Evolutionary conservation across 2,888 invertebrate species (phyloP), one percentile per base, ranked within the genome.

Genomic region (Polydesmus complanatus): DNA sequence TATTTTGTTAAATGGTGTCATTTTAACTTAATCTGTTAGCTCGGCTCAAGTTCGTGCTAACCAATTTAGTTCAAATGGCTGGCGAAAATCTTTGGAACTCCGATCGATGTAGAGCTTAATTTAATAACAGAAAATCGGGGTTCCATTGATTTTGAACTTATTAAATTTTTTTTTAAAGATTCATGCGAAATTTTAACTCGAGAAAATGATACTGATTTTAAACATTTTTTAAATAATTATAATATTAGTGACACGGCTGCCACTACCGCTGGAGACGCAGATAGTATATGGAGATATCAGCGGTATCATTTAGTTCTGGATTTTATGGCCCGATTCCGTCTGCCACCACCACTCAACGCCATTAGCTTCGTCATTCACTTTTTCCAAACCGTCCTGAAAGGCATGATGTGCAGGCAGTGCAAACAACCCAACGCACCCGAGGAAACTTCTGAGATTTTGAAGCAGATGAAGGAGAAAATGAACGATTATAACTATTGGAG

Each of bases 201-300:
- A n/a, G n/a, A n/a, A n/a, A n/a, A n/a, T n/a, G n/a, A n/a, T n/a
- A n/a, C n/a, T n/a, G n/a, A n/a, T n/a, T n/a, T n/a, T n/a, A n/a
- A n/a, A n/a, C n/a, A 48, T 48, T n/a, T n/a, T n/a, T n/a, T n/a
- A n/a, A n/a, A n/a, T n/a, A n/a, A n/a, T n/a, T 55, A 27, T 27
- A 11, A 11, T 55, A 51, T 11, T 48, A 67, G 67, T 63, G 64
- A 65, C 51, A 67, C 70, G 3, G 70, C 69, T 19, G 69, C 69
- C 54, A 68, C 66, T 37, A 69, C 71, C 25, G 69, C 71, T 26
- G 68, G 70, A 2, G 70, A 72, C 61, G 69, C 72, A 1, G 70
- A 73, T 58, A 67, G 68, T 23, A 72, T 73, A 25, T 73, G 72
- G 72, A 69, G 69, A 58, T 72, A 68, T 63, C 72, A 73, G 61